Base-by-base conservation (phyloP, 2,888 invertebrate genomes). In the Sphinx pinastri region DNA sequence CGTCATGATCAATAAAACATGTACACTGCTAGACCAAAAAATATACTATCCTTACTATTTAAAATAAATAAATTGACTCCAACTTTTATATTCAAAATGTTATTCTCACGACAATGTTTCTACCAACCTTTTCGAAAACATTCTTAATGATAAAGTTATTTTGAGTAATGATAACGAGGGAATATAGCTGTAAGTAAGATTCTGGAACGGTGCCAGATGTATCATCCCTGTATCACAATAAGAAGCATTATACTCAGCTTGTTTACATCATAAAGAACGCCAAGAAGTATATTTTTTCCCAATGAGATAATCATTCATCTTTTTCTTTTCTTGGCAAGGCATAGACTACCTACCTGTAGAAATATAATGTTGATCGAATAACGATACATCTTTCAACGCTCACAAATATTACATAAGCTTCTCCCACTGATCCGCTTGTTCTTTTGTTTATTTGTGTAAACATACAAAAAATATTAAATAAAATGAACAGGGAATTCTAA, bases 191-290 rank as follows among this genome's bases (percentile, higher is more conserved):
- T 7, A 31, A 38, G 31, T 19, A 12, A 11, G 49, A 12, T 19
- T 11, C 19, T 63, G 63, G 63, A 47, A 19, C 19, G 10, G 47
- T 19, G 63, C 63, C 63, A 63, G 49, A 49, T 60, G 45, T 25
- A 25, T 57, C 57, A 57, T 16, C 0, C n/a, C n/a, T 45, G 47
- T 63, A 19, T 47, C 45, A 63, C 63, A 63, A 63, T 63, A 47
- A 63, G 19, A 7, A 16, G 11, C 63, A 49, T 63, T 63, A 63
- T 63, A 47, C 63, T 63, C 19, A 13, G 49, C 49, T 63, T 63
- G 63, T 63, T 63, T 79, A 63, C 63, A 63, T 47, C 19, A 63
- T 49, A 63, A 47, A 63, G 19, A 57, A 13, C 4, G 25, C 6
- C 6, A 11, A 10, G 6, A 25, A 12, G 57, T 0, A 25, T 31